A percentile compares a stretch with the other conserved stretches of the same genome.
These are phyloP conservation scores for Mantis religiosa DNA, from an alignment of 2,888 invertebrate species.

Conservation along the genomic window DNA sequence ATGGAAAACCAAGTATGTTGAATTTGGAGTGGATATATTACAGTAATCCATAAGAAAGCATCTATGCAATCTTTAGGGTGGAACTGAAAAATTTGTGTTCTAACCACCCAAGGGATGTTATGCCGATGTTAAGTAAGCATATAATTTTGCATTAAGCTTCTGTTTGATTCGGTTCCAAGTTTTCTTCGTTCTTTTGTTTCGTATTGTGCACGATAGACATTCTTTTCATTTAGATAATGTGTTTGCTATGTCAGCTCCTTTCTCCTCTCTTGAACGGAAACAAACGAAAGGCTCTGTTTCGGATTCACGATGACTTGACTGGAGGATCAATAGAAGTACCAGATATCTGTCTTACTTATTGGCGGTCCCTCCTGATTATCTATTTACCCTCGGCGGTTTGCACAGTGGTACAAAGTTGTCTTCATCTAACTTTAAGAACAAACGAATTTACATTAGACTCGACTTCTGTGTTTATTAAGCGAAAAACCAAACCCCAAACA, in stretches of 20 bases:
- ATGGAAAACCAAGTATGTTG: no score
- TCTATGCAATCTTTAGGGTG: neutral
- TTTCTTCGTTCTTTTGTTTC: neutral
- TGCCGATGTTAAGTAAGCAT: neutral
- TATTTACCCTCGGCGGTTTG: no score
- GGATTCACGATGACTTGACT: neutral
- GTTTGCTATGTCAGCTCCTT: neutral
- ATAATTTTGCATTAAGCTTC: neutral
- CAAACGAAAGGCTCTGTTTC: neutral
- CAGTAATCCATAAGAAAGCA: neutral
- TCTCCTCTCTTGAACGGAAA: neutral
- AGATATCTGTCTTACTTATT: no score
- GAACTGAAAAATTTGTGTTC: neutral
- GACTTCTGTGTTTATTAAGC: no score
- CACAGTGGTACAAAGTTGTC: no score
- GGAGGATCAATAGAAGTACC: neutral
- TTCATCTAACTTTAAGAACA: no score
- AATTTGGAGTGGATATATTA: no score
- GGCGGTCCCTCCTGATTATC: no score
- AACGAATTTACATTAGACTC: no score
- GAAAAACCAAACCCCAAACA: no score
- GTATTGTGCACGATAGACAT: neutral
- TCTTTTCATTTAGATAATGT: neutral
- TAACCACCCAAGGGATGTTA: neutral
- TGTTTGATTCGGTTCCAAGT: neutral